A percentile compares a stretch with the other conserved stretches of the same genome.
Evolutionary conservation across 2,113 vertebrate species (phyloP).

Genomic region (Pelecanoides urinatrix): DNA sequence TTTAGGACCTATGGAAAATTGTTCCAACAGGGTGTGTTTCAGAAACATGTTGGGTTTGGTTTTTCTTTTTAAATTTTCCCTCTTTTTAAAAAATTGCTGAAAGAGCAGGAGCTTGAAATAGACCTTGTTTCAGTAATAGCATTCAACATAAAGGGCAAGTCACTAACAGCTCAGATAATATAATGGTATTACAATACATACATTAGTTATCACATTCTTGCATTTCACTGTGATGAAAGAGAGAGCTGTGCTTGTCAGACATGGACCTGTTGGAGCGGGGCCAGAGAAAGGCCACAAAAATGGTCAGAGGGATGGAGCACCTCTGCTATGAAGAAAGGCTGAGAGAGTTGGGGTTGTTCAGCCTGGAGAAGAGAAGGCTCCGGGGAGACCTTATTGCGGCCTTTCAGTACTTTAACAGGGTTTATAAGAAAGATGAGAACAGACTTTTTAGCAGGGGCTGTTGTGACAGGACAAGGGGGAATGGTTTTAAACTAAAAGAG

Average conservation of each 20-base stretch:
- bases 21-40: not conserved
- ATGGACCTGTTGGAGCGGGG: not conserved
- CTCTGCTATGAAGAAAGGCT: too few species aligned
- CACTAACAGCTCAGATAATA: not conserved
- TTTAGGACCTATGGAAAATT: not conserved
- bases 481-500: too few species aligned
- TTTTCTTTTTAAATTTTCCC: not conserved
- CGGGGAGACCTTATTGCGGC: too few species aligned
- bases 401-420: too few species aligned
- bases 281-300: too few species aligned
- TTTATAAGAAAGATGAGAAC: too few species aligned
- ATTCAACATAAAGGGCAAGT: not conserved
- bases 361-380: too few species aligned
- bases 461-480: too few species aligned
- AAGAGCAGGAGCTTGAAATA: not conserved
- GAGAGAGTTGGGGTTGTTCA: too few species aligned
- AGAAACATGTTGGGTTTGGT: not conserved
- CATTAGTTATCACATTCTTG: not conserved
- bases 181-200: not conserved
- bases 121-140: not conserved
- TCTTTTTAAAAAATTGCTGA: not conserved
- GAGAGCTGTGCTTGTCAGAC: not conserved
- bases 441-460: too few species aligned
- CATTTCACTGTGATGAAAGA: not conserved
- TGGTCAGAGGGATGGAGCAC: too few species aligned